Evolutionary conservation across 2,888 invertebrate genomes (phyloP).

Genomic region (Aspidapion aeneum): DNA sequence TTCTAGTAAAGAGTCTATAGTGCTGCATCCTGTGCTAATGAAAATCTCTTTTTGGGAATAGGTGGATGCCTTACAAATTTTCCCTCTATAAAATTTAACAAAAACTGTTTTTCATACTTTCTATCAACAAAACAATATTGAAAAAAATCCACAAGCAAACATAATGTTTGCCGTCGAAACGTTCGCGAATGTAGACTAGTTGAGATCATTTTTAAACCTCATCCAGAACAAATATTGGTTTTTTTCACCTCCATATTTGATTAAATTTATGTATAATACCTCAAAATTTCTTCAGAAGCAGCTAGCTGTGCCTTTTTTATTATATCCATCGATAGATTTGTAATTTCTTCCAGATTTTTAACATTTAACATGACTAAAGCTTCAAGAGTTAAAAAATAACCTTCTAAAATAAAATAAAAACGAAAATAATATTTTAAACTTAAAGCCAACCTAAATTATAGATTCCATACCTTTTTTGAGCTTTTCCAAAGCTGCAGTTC

Average conservation of each 20-base stretch:
- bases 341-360: neutral
- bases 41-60: neutral
- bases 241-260: neutral
- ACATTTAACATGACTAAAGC: neutral
- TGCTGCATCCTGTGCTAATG: slow-evolving; percentile 55
- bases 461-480: neutral
- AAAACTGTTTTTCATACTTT: no score
- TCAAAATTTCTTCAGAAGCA: neutral
- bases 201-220: no score
- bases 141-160: no score
- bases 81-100: no score
- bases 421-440: no score
- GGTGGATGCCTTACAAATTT: neutral
- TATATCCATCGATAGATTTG: neutral
- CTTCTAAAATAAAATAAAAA: no score
- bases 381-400: neutral
- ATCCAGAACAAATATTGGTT: no score
- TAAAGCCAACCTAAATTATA: no score
- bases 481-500: neutral
- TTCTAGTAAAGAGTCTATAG: slow-evolving; percentile 56
- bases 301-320: neutral
- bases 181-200: no score
- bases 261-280: neutral
- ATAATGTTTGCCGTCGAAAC: no score
- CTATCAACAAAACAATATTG: neutral